Evolutionary conservation across 2,113 vertebrate species (phyloP), one percentile per base, ranked within the genome.

Genomic region (Dasypus novemcinctus): DNA sequence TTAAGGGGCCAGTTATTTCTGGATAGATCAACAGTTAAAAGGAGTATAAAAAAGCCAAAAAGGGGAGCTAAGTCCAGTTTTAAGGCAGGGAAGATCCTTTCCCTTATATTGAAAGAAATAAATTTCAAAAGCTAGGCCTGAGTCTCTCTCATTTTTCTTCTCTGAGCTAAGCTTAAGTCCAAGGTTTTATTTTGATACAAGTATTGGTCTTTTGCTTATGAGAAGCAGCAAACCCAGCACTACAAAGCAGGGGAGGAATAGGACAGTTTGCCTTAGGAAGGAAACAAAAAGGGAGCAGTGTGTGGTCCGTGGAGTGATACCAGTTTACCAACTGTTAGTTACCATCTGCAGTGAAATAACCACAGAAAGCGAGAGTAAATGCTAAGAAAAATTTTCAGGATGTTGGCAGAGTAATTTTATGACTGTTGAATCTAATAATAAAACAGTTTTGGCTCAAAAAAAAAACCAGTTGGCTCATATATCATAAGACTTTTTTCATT

Each of bases 21-120:
- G 31, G 1, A 49, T 79, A 54, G 1, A 23, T 10, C n/a, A 41
- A 31, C 29, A 79, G 7, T n/a, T 52, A 23, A n/a, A 87, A 79
- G 7, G 63, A 83, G 74, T 80, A 29, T 46, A 74, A 66, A 66
- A 61, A 78, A 33, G 25, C 20, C 7, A 25, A 8, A 8, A 78
- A 25, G 11, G 8, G 23, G 43, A n/a, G n/a, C 27, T 33, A 46
- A 81, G 14, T 61, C n/a, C n/a, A n/a, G n/a, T n/a, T n/a, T n/a
- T n/a, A n/a, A n/a, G n/a, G n/a, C n/a, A n/a, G n/a, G n/a, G 57
- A 88, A 5, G 10, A 33, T 72, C 52, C n/a, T 93, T 57, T 79
- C 52, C 57, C 17, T 78, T 41, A 38, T 68, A 36, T 43, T 85
- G 78, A 94, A 83, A 82, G 14, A 94, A 71, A 96, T 61, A 54